Base-by-base conservation (phyloP, 92 coral and sea anemone species). In the Zoanthus sociatus region DNA sequence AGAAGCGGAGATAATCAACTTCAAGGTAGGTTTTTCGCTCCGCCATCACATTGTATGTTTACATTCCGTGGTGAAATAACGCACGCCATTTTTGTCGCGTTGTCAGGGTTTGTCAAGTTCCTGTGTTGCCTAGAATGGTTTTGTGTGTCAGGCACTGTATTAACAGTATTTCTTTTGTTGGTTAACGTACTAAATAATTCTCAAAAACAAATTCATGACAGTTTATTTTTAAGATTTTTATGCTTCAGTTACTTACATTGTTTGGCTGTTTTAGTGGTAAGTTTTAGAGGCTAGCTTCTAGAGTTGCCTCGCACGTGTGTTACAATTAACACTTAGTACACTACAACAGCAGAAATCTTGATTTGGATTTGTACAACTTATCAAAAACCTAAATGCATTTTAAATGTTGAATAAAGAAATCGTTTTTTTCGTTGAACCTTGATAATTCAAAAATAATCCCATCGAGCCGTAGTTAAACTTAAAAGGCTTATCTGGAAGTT, bases 81-180 rank as follows among this genome's bases (percentile, higher is more conserved):
- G 71, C 85, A 81, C 85, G 85, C 85, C 85, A 81, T 81, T 64
- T 53, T 79, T 50, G 20, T 76, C 42, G 37, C 31, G 12, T 61
- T 42, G 75, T 20, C 9, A 70, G 75, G 30, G 47, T 47, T 16
- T 33, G 58, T 33, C 30, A 18, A 81, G 85, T 81, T 81, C 85
- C 85, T 46, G 13, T 51, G 85, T 81, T 9, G 72, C 85, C 46
- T 46, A 47, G 85, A 17, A 48, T 17, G 33, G 16, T 11, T n/a
- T 58, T 11, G 50, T 77, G 14, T 13, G 17, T 13, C n/a, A 26
- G 53, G 7, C 15, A 4, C 20, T 31, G 20, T 33, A 3, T 15
- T 48, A 14, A 13, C 10, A 51, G 10, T 30, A 48, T 7, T 12
- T 18, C 11, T 31, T 20, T 26, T 54, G 61, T 33, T 76, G 50